Evolutionary conservation across 92 coral and sea anemone species (phyloP), one percentile per base, ranked within the genome.

Genomic region (Siderastrea radians): DNA sequence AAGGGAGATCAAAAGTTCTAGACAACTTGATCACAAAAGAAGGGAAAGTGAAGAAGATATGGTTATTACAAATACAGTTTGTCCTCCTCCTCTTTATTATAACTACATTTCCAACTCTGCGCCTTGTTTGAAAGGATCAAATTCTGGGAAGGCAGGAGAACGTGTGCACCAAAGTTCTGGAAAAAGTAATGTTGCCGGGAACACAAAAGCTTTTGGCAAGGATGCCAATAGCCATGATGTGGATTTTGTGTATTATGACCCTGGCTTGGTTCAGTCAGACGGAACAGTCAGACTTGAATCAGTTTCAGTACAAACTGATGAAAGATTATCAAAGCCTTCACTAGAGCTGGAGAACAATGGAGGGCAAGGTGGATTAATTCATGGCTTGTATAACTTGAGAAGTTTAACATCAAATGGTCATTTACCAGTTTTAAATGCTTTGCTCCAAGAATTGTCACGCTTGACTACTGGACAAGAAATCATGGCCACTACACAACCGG

Each of bases 21-120:
- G 62, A 53, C 57, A 66, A 62, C 50, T 15, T 77, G 72, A 61
- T 80, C 75, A 5, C 1, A 8, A 15, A 17, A 81, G 64, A 14
- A 50, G 58, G 63, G 13, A 68, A 63, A 90, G 79, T 52, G 88
- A 84, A 47, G 87, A 93, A 60, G 83, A 89, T 84, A 17, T 94
- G 16, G 69, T 93, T n/a, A 88, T 98, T 61, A 81, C 98, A 55
- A 98, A 95, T 85, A 93, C 96, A 8, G 81, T 91, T 67, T 95
- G 98, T 38, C 99, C 99, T 45, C 99, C 99, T 8, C 99, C 99
- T 6, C 87, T 98, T 14, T 98, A 86, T 73, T 98, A 92, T 62
- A 96, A 94, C 84, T 79, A 86, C 71, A 78, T 66, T 68, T 94
- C 95, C 6, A 75, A 61, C 4, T 54, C 93, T 53, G 19, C 72